phyloP scores from a whole-genome alignment of 1,140 invertebrate species.

The Augochlora pura region DNA sequence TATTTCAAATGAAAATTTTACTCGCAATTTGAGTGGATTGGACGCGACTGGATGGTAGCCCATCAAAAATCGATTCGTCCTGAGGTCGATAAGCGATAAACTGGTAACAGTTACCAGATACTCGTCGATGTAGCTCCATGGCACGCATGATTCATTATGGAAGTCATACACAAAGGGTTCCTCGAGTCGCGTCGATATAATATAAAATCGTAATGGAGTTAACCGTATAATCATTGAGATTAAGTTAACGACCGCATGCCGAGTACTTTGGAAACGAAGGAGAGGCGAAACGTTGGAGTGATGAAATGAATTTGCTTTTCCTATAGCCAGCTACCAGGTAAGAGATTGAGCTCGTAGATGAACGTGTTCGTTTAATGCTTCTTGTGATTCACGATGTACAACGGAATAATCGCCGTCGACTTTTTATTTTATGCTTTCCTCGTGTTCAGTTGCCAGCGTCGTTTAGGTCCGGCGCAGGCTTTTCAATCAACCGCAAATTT shows the following conservation, averaged over 20 bases:
- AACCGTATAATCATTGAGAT: conserved; percentile 49
- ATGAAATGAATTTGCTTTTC: conserved; percentile 36
- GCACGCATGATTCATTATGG: not conserved
- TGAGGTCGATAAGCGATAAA: not conserved
- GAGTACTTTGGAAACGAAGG: not conserved
- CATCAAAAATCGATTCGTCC: not conserved
- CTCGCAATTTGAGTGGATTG: not conserved
- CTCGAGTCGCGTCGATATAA: conserved; percentile 33
- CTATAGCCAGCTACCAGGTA: conserved; percentile 2
- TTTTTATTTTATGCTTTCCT: not conserved
- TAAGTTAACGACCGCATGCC: conserved; percentile 41
- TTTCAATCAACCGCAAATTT: conserved; percentile 75
- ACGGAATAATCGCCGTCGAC: conserved; percentile 37
- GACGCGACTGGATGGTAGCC: too few species aligned
- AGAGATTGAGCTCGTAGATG: conserved; percentile 25
- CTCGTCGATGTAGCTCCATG: conserved; percentile 9
- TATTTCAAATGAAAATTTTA: not conserved
- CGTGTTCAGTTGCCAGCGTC: not conserved
- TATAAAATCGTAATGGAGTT: conserved; percentile 43
- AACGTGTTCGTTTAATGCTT: conserved; percentile 5
- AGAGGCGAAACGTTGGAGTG: not conserved
- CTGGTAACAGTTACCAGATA: conserved; percentile 21
- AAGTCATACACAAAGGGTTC: not conserved
- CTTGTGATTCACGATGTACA: conserved; percentile 2
- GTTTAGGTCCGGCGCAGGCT: conserved; percentile 48